phyloP scores from a whole-genome alignment of 2,888 invertebrate species.

The Oscheius myriophilus region DNA sequence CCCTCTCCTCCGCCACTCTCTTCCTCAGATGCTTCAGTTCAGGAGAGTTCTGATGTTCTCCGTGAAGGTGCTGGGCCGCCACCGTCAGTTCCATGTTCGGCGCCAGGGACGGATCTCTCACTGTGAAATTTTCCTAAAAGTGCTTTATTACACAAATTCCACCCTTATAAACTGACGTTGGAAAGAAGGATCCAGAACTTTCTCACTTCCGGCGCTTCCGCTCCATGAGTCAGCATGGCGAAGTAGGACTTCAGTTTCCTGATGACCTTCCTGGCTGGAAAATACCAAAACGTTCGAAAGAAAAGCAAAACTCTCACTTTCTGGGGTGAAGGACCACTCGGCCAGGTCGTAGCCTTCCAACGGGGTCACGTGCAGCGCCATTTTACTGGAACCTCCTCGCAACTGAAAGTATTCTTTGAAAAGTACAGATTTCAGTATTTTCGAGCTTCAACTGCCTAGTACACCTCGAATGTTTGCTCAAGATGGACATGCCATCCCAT shows the following conservation, averaged over 20 bases:
- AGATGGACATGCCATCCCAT: too few species aligned
- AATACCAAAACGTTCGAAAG: slow-evolving; percentile 3
- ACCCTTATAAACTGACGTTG: slow-evolving; percentile 29
- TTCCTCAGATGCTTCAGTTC: slow-evolving; percentile 7
- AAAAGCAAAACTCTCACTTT: slow-evolving; percentile 2
- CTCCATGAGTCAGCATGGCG: slow-evolving; percentile 67
- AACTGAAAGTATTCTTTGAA: slow-evolving; percentile 31
- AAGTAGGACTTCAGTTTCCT: slow-evolving; percentile 60
- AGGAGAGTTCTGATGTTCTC: slow-evolving; percentile 24
- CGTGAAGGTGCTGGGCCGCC: slow-evolving; percentile 67
- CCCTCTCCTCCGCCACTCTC: slow-evolving; percentile 9
- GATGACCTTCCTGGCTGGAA: slow-evolving; percentile 39
- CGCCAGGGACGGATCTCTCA: slow-evolving; percentile 33
- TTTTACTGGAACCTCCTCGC: slow-evolving; percentile 64
- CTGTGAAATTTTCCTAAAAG: too few species aligned
- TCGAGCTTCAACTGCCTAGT: too few species aligned
- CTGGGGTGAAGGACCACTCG: slow-evolving; percentile 49
- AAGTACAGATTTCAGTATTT: too few species aligned
- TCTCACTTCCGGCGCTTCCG: slow-evolving; percentile 58
- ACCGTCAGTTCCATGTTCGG: slow-evolving; percentile 63
- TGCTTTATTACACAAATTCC: too few species aligned
- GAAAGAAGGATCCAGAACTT: slow-evolving; percentile 64
- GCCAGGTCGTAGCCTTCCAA: slow-evolving; percentile 57
- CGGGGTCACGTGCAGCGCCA: slow-evolving; percentile 67
- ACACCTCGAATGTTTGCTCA: too few species aligned